These are phyloP conservation scores for Misgurnus anguillicaudatus DNA, from an alignment of 2,113 vertebrate genomes.

Conservation along the genomic window DNA sequence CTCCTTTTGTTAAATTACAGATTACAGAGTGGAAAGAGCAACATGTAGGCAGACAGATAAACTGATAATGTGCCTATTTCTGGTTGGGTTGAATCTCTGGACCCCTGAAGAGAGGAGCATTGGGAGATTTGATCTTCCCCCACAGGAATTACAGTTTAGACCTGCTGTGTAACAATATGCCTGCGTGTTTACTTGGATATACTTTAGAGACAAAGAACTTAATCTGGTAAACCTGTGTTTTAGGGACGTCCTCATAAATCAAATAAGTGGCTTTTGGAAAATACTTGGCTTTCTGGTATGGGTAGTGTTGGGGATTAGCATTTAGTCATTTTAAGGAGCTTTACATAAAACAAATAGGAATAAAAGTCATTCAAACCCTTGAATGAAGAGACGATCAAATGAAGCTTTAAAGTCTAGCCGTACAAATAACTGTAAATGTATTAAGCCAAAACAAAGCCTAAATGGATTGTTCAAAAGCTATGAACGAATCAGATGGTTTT, in stretches of 20 bases:
- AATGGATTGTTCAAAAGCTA: too few species aligned
- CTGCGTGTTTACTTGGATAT: conserved; percentile 29
- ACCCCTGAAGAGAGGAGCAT: conserved; percentile 23
- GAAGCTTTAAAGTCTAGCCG: too few species aligned
- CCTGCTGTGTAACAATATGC: conserved; percentile 17
- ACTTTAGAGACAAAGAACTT: conserved; percentile 15
- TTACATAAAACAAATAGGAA: too few species aligned
- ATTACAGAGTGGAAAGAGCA: conserved; percentile 54
- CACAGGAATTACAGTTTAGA: conserved; percentile 31
- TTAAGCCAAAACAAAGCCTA: too few species aligned
- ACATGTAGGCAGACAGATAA: conserved; percentile 48
- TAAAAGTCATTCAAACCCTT: too few species aligned
- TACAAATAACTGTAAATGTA: too few species aligned
- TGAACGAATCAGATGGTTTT: too few species aligned
- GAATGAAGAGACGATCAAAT: too few species aligned
- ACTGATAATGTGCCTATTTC: conserved; percentile 56
- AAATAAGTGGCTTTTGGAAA: neutral
- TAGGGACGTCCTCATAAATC: neutral
- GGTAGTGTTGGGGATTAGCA: neutral
- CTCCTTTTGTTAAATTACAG: conserved; percentile 49
- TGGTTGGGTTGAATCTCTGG: conserved; percentile 44
- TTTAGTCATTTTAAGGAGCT: too few species aligned
- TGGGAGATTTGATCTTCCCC: conserved; percentile 17
- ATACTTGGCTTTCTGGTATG: neutral
- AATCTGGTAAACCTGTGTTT: conserved; percentile 11